Percentiles rank a stretch among this genome's conserved stretches.
Conservation (phyloP, 2,797 vertebrate species). For the Eulemur coronatus region DNA sequence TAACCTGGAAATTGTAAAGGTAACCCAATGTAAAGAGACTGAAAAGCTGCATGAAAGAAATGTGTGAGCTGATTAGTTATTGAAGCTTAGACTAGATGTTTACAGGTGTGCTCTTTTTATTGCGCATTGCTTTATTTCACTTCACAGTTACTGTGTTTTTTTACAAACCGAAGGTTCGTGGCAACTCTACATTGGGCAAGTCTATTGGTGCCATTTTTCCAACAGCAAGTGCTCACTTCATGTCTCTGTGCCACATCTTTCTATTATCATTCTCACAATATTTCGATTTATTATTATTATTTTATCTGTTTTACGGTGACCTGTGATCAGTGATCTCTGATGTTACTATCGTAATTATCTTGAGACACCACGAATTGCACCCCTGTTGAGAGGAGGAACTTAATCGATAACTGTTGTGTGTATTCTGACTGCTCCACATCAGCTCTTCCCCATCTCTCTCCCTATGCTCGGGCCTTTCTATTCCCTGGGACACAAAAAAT, state of each 20-base stretch:
- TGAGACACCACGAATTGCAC: no score
- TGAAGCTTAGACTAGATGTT: not conserved
- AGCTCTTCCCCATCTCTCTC: not conserved
- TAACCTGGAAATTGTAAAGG: not conserved
- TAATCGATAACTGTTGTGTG: not conserved
- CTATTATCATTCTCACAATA: not conserved
- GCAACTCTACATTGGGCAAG: no score
- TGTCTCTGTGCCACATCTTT: not conserved
- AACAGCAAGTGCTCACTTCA: not conserved
- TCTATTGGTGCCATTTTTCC: not conserved
- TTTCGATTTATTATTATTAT: not conserved
- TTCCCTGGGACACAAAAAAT: not conserved
- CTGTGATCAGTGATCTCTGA: not conserved
- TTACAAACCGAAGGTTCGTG: not conserved
- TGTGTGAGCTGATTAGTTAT: not conserved
- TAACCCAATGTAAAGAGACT: not conserved
- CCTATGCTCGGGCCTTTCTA: not conserved
- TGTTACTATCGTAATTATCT: not conserved
- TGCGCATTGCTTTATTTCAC: not conserved
- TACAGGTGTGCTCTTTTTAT: not conserved
- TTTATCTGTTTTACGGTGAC: not conserved
- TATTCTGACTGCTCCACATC: not conserved
- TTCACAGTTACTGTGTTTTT: not conserved
- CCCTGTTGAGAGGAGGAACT: no score
- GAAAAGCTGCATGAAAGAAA: not conserved